phyloP scores from a whole-genome alignment of 2,888 invertebrate genomes.

The Chymomyza fuscimana region DNA sequence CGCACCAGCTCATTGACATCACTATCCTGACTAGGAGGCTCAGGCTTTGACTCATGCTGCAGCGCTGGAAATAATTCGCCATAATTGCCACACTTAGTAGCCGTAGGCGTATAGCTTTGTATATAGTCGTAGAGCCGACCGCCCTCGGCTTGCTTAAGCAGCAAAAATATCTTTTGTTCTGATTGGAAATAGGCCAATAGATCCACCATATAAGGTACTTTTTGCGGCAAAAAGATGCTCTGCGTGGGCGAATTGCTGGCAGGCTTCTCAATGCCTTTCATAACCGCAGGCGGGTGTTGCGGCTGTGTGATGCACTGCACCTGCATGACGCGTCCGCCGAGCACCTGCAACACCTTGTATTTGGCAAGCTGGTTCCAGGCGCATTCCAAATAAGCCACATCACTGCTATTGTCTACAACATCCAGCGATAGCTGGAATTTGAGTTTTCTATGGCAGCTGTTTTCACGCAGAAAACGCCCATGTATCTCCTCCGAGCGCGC shows the following conservation, averaged over 20 bases:
- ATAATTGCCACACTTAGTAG: slow-evolving; percentile 47
- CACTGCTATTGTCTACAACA: slow-evolving; percentile 56
- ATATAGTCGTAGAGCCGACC: slow-evolving; percentile 78
- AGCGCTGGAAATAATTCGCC: slow-evolving; percentile 67
- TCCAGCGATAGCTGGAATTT: slow-evolving; percentile 77
- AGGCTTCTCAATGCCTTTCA: slow-evolving; percentile 79
- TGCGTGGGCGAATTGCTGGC: slow-evolving; percentile 77
- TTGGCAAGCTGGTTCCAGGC: slow-evolving; percentile 79
- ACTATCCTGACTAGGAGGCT: slow-evolving; percentile 57
- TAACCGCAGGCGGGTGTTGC: slow-evolving; percentile 71
- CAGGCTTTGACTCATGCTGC: slow-evolving; percentile 25
- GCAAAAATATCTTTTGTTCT: slow-evolving; percentile 77
- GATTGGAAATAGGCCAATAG: slow-evolving; percentile 78
- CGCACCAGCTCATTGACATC: slow-evolving; percentile 75
- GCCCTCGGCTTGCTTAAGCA: slow-evolving; percentile 77
- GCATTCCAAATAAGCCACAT: slow-evolving; percentile 70
- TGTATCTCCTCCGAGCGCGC: slow-evolving; percentile 78
- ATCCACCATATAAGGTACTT: slow-evolving; percentile 78
- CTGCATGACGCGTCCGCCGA: slow-evolving; percentile 77
- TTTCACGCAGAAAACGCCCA: slow-evolving; percentile 66
- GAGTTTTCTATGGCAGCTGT: slow-evolving; percentile 29
- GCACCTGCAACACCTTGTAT: slow-evolving; percentile 77
- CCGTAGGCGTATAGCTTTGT: slow-evolving; percentile 64
- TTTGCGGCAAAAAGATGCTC: slow-evolving; percentile 78
- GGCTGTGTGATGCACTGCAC: slow-evolving; percentile 78